phyloP scores from a whole-genome alignment of 2,113 vertebrate species.

The Bubo blakistoni region DNA sequence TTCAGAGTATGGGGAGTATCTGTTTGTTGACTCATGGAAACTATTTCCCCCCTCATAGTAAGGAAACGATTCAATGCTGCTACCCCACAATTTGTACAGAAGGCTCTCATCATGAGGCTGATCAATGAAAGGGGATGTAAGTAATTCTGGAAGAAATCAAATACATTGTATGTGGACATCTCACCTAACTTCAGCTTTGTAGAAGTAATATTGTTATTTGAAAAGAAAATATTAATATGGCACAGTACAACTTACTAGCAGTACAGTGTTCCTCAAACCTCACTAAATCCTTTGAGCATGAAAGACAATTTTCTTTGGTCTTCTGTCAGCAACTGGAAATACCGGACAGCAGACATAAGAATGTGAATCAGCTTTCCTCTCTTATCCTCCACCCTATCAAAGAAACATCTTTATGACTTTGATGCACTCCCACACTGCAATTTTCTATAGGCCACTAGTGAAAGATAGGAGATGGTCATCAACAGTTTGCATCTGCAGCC shows the following conservation, averaged over 20 bases:
- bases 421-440: not conserved
- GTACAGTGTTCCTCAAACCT: not conserved
- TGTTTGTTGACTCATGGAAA: not conserved
- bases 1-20: not conserved
- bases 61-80: not conserved
- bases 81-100: not conserved
- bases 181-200: not conserved
- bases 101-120: not conserved
- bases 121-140: not conserved
- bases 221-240: not conserved
- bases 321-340: not conserved
- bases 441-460: not conserved
- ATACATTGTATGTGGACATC: not conserved
- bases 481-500: not conserved
- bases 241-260: not conserved
- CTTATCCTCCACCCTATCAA: not conserved
- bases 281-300: not conserved
- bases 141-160: not conserved
- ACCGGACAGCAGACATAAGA: not conserved
- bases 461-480: not conserved
- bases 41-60: not conserved
- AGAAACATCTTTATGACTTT: not conserved
- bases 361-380: not conserved
- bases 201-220: not conserved
- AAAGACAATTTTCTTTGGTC: not conserved